Percentiles rank a stretch among this genome's conserved stretches.
phyloP scores from a whole-genome alignment of 2,888 invertebrate species.

The Drosophila kanekoi region DNA sequence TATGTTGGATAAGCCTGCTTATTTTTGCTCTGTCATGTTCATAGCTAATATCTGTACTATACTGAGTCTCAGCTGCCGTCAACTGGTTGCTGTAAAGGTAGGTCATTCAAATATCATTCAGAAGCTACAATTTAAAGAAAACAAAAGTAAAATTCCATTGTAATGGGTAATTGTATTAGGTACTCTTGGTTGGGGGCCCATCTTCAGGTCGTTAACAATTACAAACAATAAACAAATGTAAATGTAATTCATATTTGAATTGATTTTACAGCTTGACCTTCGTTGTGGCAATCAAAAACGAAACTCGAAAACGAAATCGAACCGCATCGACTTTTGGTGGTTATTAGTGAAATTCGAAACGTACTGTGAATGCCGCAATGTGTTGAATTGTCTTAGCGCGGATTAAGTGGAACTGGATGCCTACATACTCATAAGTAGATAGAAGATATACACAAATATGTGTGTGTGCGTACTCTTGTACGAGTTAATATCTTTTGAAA shows the following conservation, averaged over 20 bases:
- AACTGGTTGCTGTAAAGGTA: constrained; percentile 8
- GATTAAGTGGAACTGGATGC: constrained; percentile 53
- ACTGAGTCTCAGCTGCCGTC: constrained; percentile 7
- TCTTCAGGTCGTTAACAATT: constrained; percentile 63
- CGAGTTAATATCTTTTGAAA: constrained; percentile 69
- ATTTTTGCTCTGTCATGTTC: too few species aligned
- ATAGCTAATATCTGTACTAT: not conserved
- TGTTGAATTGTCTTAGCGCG: constrained; percentile 73
- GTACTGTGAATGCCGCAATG: constrained; percentile 66
- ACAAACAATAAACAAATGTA: constrained; percentile 56
- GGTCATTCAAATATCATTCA: constrained; percentile 30
- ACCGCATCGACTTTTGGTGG: constrained; percentile 43
- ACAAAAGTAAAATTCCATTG: constrained; percentile 19
- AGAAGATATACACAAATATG: constrained; percentile 9
- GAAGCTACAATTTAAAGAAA: constrained; percentile 28
- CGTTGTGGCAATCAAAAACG: constrained; percentile 56
- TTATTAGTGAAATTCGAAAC: constrained; percentile 76
- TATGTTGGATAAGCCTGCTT: too few species aligned
- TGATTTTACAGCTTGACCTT: constrained; percentile 64
- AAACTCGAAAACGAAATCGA: constrained; percentile 43
- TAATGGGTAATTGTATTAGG: constrained; percentile 28
- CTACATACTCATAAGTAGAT: constrained; percentile 29
- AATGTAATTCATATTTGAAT: constrained; percentile 71
- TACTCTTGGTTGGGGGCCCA: constrained; percentile 12
- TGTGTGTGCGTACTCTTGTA: constrained; percentile 21